Evolutionary conservation across 1,140 invertebrate genomes (phyloP), one percentile per base, ranked within the genome.

Genomic region (Cyclargus thomasi): DNA sequence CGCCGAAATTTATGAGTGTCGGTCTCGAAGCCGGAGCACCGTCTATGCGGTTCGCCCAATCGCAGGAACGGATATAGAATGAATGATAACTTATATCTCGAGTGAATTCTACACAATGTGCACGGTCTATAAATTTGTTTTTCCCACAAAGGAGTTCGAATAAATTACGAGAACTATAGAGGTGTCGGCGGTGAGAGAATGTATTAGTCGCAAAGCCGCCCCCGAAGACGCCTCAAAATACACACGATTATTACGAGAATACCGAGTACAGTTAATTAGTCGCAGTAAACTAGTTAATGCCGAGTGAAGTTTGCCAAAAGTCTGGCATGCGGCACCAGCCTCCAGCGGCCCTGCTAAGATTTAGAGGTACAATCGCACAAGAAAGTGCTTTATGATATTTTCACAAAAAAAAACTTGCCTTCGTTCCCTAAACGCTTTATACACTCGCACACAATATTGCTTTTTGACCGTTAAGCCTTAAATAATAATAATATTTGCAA

Each of bases 321-420:
- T 47, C 63, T 63, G 62, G 62, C 67, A 68, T 39, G 39, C 62
- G 59, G 35, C 39, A 7, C n/a, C 67, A 62, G 67, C 67, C 67
- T 62, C 62, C 65, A 67, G 65, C 62, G 67, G 63, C 62, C 17
- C 39, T 47, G 14, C 8, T 16, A 47, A 8, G 39, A 29, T 11
- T 16, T 47, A 8, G 6, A 8, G 10, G 39, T 47, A 47, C 10
- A 47, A 3, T 8, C 8, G 39, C 3, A 11, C 39, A 16, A 8
- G 14, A 47, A 47, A 47, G 39, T 47, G 39, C 0, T 47, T 47
- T 14, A 11, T 47, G 39, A 16, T 4, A 47, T 47, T 47, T 4
- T 29, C 8, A 29, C 29, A 29, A 29, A 0, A 29, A 29, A 7
- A 7, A 29, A 29, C 5, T 29, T 29, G 29, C 5, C 8, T 4